A percentile compares a stretch with the other conserved stretches of the same genome.
Evolutionary conservation across 2,113 vertebrate species (phyloP).

Genomic region (Myotis davidii): DNA sequence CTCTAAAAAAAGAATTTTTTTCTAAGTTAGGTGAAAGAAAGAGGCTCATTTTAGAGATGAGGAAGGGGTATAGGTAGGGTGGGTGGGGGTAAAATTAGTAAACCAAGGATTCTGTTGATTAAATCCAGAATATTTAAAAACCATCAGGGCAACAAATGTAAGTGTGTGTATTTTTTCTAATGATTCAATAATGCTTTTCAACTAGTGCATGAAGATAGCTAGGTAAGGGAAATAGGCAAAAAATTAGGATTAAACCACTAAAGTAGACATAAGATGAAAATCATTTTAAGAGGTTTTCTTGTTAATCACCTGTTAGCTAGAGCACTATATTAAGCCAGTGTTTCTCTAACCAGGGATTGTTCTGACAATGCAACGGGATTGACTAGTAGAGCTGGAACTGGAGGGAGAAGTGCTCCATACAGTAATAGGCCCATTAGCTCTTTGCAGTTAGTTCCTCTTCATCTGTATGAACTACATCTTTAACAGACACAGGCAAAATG

Average conservation of each 20-base stretch:
- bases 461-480: neutral
- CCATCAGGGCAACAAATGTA: neutral
- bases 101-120: neutral
- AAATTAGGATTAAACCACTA: neutral
- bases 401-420: neutral
- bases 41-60: neutral
- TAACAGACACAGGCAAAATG: neutral
- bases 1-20: too few species aligned
- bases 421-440: neutral
- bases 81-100: neutral
- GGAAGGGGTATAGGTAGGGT: neutral
- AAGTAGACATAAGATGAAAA: neutral
- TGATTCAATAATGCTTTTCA: conserved; percentile 15
- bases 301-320: neutral
- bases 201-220: neutral
- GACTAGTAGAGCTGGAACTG: neutral
- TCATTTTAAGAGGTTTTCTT: neutral
- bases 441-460: neutral
- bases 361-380: neutral
- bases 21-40: conserved; percentile 32
- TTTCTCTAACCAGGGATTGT: neutral
- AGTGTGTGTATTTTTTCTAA: neutral
- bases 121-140: conserved; percentile 10
- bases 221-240: neutral
- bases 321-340: neutral